phyloP scores from a whole-genome alignment of 2,888 invertebrate species.

The Vesta saturnalis region DNA sequence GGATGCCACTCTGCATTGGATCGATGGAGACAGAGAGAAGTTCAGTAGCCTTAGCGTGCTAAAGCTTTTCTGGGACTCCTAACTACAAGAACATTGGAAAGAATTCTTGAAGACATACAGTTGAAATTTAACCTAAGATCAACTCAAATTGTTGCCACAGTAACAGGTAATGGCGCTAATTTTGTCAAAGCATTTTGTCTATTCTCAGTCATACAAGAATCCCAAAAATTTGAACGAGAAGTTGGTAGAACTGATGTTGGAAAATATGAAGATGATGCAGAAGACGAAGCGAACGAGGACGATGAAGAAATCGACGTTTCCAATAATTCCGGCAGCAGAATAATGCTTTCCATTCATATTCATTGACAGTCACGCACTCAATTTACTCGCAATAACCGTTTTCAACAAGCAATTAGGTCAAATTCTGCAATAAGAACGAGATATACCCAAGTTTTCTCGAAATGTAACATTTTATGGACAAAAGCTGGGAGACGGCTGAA shows the following conservation, averaged over 20 bases:
- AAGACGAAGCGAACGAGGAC: background rate
- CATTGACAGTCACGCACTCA: background rate
- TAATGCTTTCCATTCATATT: background rate
- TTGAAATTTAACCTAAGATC: background rate
- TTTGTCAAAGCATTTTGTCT: no score
- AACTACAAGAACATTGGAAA: background rate
- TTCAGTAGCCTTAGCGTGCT: background rate
- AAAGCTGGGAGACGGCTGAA: background rate
- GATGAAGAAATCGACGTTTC: background rate
- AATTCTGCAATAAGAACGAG: no score
- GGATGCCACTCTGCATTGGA: background rate
- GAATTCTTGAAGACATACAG: background rate
- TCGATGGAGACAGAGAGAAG: background rate
- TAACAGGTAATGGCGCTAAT: no score
- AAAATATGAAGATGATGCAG: background rate
- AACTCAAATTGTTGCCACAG: conserved; percentile 2
- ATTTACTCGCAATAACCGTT: background rate
- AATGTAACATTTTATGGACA: no score
- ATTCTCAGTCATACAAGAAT: background rate
- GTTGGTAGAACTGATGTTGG: background rate
- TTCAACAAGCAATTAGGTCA: background rate
- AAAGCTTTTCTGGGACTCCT: background rate
- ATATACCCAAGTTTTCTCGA: no score
- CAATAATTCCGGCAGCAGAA: background rate
- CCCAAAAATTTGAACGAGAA: background rate